phyloP scores from a whole-genome alignment of 1,140 invertebrate genomes.

The Rhagoletis zephyria region DNA sequence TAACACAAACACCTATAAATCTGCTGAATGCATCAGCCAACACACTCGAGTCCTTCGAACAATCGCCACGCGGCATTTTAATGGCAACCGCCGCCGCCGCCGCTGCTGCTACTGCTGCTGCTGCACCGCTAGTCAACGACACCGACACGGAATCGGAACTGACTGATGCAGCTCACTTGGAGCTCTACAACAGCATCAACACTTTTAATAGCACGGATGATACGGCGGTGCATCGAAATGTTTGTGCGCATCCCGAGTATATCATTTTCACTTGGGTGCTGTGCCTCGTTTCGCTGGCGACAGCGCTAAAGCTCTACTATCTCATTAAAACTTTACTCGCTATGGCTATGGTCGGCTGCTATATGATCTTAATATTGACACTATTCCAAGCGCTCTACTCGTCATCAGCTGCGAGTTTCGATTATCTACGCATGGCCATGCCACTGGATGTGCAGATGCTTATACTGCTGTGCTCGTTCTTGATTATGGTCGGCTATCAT shows the following conservation, averaged over 20 bases:
- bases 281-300: slow-evolving; percentile 90
- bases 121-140: not conserved
- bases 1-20: slow-evolving; percentile 58
- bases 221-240: not conserved
- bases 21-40: slow-evolving; percentile 29
- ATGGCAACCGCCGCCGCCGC: slow-evolving; percentile 41
- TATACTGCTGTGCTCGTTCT: slow-evolving; percentile 85
- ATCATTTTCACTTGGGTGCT: slow-evolving; percentile 94
- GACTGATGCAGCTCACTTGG: slow-evolving; percentile 1
- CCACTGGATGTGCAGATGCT: slow-evolving; percentile 84
- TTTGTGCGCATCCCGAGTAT: slow-evolving; percentile 85
- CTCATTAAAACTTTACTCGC: slow-evolving; percentile 89
- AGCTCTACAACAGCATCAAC: slow-evolving; percentile 11
- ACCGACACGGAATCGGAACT: not conserved
- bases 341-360: slow-evolving; percentile 81
- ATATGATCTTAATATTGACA: slow-evolving; percentile 81
- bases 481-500: slow-evolving; percentile 91
- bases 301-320: slow-evolving; percentile 93
- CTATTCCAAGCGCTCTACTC: slow-evolving; percentile 74
- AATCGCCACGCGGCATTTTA: slow-evolving; percentile 55
- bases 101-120: not conserved
- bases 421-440: slow-evolving; percentile 74
- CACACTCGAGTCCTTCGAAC: slow-evolving; percentile 61
- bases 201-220: not conserved
- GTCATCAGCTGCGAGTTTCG: slow-evolving; percentile 60